Base-by-base conservation (phyloP, 1,140 invertebrate genomes). In the Stegodyphus dumicola region DNA sequence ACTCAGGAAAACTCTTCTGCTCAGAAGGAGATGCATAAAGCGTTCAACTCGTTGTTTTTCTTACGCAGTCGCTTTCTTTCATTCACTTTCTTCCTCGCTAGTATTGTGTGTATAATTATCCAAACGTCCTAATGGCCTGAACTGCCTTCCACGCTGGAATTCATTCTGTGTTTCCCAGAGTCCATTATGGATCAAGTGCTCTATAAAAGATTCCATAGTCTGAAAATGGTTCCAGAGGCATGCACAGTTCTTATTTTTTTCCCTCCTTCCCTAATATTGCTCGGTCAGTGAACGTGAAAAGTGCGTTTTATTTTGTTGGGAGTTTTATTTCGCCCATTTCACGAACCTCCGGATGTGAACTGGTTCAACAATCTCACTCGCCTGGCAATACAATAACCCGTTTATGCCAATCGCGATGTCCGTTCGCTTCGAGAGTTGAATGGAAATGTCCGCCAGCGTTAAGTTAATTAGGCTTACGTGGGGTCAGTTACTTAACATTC, bases 261-360 rank as follows among this genome's bases (percentile, higher is more conserved):
- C 51, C 65, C 74, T 65, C 49, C 49, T 74, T 81, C 74, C 60
- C 56, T 74, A 81, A 56, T 71, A 81, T 81, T 74, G 74, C 74
- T 81, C 79, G 79, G 79, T 81, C 79, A 81, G 79, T 81, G 79
- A 81, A 81, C 79, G 79, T 13, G 79, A 64, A 66, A 70, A 74
- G 2, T 73, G 7, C 79, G 33, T 74, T 81, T 73, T 64, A 54
- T 81, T 81, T 81, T 49, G 54, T 52, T 15, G 17, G 70, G 67
- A 15, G 73, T 81, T 64, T 73, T 73, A 49, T 33, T 33, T 33
- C 33, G 33, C 33, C 33, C 33, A 33, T 33, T 79, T 69, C 79
- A 13, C 52, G 56, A 64, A 17, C 51, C 79, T 49, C 79, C 79
- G 79, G 79, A 81, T 81, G 79, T 81, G 79, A 74, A 81, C 51